Conservation (phyloP, 2,113 vertebrate genomes). For the Neolamprologus modestus region DNA sequence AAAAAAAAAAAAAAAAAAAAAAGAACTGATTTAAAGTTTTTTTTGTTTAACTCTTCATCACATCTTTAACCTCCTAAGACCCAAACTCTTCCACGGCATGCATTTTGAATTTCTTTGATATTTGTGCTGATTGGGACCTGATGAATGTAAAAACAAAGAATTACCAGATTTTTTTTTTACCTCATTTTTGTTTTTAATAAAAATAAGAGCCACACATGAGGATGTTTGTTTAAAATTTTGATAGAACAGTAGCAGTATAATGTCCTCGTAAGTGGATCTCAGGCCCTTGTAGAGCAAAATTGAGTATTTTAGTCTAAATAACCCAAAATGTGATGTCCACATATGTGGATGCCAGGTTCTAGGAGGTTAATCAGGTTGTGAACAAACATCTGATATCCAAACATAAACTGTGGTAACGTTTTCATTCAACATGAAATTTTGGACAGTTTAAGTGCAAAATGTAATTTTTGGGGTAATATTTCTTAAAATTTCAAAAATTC, state of each 20-base stretch:
- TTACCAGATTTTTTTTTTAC: not conserved
- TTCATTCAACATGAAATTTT: not conserved
- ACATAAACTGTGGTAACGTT: not conserved
- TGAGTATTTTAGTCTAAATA: not conserved
- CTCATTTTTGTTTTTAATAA: not conserved
- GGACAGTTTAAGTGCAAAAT: not conserved
- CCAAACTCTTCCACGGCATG: fast-evolving
- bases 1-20: not conserved
- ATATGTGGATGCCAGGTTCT: not conserved
- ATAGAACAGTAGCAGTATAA: not conserved
- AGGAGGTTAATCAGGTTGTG: not conserved
- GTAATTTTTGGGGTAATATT: not conserved
- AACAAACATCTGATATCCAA: not conserved
- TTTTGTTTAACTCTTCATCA: not conserved
- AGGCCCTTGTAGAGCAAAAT: not conserved
- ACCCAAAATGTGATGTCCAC: not conserved
- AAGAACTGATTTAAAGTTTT: not conserved
- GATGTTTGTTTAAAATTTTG: fast-evolving
- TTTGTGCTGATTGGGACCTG: not conserved
- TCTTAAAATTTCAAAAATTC: not conserved
- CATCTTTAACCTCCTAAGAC: not conserved
- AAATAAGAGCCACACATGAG: not conserved
- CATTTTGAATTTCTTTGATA: not conserved
- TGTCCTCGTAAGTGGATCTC: not conserved
- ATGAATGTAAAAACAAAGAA: not conserved